A percentile compares a stretch with the other conserved stretches of the same genome.
These are phyloP conservation scores for Cirrhinus molitorella DNA, from an alignment of 2,797 vertebrate species.

Conservation along the genomic window DNA sequence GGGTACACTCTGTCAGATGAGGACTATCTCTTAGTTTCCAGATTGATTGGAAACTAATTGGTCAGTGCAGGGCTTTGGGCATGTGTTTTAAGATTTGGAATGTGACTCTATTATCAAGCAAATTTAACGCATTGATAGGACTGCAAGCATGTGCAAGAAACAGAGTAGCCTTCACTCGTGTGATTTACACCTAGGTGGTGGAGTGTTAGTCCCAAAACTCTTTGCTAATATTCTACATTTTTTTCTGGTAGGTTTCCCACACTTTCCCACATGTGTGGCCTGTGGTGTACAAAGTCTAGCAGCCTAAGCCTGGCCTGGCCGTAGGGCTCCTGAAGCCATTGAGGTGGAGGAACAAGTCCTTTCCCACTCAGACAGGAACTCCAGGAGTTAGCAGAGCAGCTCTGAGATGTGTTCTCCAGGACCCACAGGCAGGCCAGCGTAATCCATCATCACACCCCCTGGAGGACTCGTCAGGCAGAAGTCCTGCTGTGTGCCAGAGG, in stretches of 20 bases:
- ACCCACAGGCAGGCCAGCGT: constrained; percentile 37
- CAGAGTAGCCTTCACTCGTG: background rate
- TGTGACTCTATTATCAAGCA: background rate
- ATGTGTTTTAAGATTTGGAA: background rate
- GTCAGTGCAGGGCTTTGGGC: background rate
- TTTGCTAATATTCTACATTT: background rate
- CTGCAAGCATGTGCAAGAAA: background rate
- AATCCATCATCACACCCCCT: constrained; percentile 53
- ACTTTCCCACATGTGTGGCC: constrained; percentile 1
- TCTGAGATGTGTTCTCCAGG: constrained; percentile 42
- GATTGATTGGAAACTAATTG: no score
- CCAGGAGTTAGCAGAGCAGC: constrained; percentile 25
- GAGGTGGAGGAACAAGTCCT: constrained; percentile 15
- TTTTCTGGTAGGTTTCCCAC: background rate
- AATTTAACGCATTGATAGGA: background rate
- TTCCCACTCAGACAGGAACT: constrained; percentile 37
- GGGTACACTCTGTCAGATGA: no score
- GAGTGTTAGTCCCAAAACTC: background rate
- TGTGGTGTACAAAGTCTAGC: background rate
- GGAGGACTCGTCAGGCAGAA: constrained; percentile 36
- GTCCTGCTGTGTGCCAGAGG: constrained; percentile 12
- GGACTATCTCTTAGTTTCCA: background rate
- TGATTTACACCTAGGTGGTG: background rate
- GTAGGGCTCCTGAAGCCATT: background rate
- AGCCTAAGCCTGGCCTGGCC: background rate